Evolutionary conservation across 2,888 invertebrate species (phyloP).

Genomic region (Drosophila mimetica): DNA sequence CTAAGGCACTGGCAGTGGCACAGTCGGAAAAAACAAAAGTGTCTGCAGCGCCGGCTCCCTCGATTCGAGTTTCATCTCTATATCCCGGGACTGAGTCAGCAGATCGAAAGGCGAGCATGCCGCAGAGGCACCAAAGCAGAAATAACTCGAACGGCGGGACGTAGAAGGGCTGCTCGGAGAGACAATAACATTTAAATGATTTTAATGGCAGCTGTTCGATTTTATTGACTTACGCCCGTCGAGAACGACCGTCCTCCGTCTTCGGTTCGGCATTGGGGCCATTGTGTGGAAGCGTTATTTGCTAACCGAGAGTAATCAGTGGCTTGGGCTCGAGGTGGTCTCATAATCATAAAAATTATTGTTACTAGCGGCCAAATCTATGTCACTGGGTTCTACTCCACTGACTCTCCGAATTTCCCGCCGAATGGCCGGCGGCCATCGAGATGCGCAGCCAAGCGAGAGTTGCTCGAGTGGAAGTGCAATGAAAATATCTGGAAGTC

Average conservation of each 20-base stretch:
- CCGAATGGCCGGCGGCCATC: slow-evolving; percentile 62
- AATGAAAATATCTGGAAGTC: slow-evolving; percentile 73
- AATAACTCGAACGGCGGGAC: slow-evolving; percentile 57
- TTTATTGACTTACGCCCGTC: slow-evolving; percentile 69
- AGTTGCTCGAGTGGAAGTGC: slow-evolving; percentile 69
- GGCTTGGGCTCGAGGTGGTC: slow-evolving; percentile 65
- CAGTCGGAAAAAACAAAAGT: slow-evolving; percentile 71
- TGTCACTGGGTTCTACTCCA: slow-evolving; percentile 51
- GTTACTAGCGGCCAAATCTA: slow-evolving; percentile 76
- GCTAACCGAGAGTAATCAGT: slow-evolving; percentile 78
- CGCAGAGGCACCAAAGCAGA: slow-evolving; percentile 76
- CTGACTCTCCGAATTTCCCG: slow-evolving; percentile 7
- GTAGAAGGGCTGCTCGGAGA: slow-evolving; percentile 32
- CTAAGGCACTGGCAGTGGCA: slow-evolving; percentile 22
- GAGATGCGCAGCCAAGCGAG: slow-evolving; percentile 70
- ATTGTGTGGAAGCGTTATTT: slow-evolving; percentile 74
- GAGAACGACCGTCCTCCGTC: slow-evolving; percentile 14
- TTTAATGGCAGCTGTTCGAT: slow-evolving; percentile 80
- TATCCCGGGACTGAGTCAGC: slow-evolving; percentile 64
- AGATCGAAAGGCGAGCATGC: slow-evolving; percentile 60
- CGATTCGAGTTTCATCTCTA: slow-evolving; percentile 23
- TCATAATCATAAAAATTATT: slow-evolving; percentile 79
- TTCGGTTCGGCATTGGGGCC: slow-evolving; percentile 25
- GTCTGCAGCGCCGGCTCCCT: slow-evolving; percentile 47
- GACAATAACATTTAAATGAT: slow-evolving; percentile 79